phyloP scores from a whole-genome alignment of 2,888 invertebrate species.

The Orchesella flavescens region DNA sequence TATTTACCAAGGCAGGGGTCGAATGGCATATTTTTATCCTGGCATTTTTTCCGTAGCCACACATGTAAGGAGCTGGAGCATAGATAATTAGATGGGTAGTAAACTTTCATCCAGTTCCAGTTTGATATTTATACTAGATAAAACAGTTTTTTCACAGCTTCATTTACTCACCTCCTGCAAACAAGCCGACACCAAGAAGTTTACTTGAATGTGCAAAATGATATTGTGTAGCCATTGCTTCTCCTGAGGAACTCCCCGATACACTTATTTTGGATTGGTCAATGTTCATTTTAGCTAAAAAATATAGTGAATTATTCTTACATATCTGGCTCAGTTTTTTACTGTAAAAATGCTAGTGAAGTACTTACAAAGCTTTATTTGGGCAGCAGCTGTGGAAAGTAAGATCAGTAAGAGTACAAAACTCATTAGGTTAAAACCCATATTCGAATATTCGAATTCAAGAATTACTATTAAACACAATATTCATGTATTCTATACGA shows the following conservation, averaged over 20 bases:
- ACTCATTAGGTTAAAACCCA: no score
- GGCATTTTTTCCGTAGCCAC: constrained; percentile 66
- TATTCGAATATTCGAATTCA: no score
- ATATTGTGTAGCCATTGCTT: constrained; percentile 74
- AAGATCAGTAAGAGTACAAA: neutral
- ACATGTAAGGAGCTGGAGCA: constrained; percentile 70
- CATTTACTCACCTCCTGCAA: constrained; percentile 73
- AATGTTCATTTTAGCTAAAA: constrained; percentile 71
- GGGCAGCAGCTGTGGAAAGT: constrained; percentile 24
- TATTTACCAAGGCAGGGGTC: constrained; percentile 65
- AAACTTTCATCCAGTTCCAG: no score
- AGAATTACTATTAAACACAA: no score
- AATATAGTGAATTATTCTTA: neutral
- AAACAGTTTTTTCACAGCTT: neutral
- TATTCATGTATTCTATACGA: no score
- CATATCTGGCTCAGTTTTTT: no score
- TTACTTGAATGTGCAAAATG: constrained; percentile 74
- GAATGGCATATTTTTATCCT: constrained; percentile 69
- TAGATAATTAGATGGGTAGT: neutral
- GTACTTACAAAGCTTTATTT: constrained; percentile 25
- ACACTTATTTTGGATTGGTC: constrained; percentile 72
- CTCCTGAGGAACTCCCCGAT: constrained; percentile 74
- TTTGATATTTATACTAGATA: no score
- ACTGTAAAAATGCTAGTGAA: neutral
- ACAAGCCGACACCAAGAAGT: constrained; percentile 73